Percentiles rank a stretch among this genome's conserved stretches.
Evolutionary conservation across 2,113 vertebrate genomes (phyloP).

Genomic region (Ptilorrhoa leucosticta): DNA sequence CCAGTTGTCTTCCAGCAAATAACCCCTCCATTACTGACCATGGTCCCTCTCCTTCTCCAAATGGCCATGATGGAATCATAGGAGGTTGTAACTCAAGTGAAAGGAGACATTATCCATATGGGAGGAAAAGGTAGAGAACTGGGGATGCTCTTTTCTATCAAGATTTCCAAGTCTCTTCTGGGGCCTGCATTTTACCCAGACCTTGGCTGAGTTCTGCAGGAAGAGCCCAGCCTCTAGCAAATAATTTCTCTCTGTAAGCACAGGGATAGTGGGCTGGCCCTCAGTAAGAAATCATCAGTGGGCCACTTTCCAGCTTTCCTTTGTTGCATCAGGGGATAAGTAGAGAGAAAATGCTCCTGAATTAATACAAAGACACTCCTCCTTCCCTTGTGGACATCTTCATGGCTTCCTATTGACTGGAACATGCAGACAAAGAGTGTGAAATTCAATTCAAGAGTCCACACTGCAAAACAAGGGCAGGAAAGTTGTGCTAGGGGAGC

Average conservation of each 20-base stretch:
- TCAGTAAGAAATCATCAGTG: neutral
- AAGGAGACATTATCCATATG: neutral
- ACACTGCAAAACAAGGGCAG: slow-evolving; percentile 42
- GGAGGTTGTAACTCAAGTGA: neutral
- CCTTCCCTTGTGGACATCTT: neutral
- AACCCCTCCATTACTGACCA: neutral
- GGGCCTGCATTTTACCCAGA: neutral
- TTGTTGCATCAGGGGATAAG: neutral
- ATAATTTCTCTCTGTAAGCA: neutral
- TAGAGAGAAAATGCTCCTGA: neutral
- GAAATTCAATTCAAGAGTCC: slow-evolving; percentile 64
- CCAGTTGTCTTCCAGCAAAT: neutral
- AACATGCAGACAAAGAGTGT: slow-evolving; percentile 30
- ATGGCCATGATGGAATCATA: neutral
- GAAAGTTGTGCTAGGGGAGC: slow-evolving; percentile 46
- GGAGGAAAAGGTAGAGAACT: neutral
- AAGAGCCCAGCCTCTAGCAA: neutral
- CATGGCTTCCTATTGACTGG: neutral
- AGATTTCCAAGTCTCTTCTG: neutral
- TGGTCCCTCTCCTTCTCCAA: neutral
- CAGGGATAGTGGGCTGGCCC: neutral
- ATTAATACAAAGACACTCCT: slow-evolving; percentile 20
- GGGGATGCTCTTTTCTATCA: neutral
- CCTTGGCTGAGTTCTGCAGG: neutral
- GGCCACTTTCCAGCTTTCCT: neutral